phyloP scores from a whole-genome alignment of 2,113 vertebrate genomes.

The Cichladusa arquata region DNA sequence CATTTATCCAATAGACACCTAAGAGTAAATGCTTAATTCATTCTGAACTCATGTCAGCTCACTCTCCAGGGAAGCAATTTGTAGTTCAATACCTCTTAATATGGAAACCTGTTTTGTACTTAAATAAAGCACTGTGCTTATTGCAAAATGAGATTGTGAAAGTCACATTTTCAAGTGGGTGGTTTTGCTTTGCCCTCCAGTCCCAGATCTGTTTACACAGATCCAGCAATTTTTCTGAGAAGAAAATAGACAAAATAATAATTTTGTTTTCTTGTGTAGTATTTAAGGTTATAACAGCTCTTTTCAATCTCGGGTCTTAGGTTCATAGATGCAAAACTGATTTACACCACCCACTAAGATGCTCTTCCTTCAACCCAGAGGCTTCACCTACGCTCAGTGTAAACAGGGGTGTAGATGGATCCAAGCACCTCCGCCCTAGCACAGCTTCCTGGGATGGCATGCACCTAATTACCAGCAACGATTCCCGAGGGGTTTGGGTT shows the following conservation, averaged over 20 bases:
- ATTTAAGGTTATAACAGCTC: background rate
- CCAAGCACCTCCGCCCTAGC: background rate
- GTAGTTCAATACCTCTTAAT: background rate
- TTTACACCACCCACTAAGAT: background rate
- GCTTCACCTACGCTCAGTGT: background rate
- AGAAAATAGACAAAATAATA: background rate
- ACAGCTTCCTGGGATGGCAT: background rate
- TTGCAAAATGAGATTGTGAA: background rate
- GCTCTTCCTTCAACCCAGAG: background rate
- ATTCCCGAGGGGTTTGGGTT: background rate
- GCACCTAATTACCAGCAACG: background rate
- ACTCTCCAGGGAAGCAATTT: background rate
- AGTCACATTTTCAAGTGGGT: background rate
- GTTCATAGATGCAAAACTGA: background rate
- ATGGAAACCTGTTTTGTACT: background rate
- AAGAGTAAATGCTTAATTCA: background rate
- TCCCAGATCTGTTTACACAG: background rate
- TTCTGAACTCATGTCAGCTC: background rate
- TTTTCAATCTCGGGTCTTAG: background rate
- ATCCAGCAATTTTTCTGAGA: background rate
- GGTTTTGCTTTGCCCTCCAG: background rate
- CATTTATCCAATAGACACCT: background rate
- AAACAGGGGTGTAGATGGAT: slow-evolving; percentile 44
- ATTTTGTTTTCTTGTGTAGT: background rate
- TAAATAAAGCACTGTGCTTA: background rate